A percentile compares a stretch with the other conserved stretches of the same genome.
Conservation (phyloP, 2,888 invertebrate species). For the Plusia festucae region DNA sequence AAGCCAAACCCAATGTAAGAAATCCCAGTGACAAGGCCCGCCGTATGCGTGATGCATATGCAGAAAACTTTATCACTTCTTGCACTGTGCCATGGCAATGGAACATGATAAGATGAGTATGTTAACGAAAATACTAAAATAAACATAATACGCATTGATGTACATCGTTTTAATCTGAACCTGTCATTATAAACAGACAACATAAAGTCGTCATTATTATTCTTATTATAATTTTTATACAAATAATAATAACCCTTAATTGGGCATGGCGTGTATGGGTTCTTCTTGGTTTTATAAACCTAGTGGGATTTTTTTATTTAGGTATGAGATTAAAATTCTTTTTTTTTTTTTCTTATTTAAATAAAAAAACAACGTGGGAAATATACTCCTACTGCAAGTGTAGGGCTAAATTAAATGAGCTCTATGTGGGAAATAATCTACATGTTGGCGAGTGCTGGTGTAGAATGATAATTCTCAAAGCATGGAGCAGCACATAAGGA, state of each 20-base stretch:
- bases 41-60: slow-evolving; percentile 43
- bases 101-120: slow-evolving; percentile 40
- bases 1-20: too few species aligned
- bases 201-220: too few species aligned
- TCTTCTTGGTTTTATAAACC: slow-evolving; percentile 20
- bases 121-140: not conserved
- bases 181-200: too few species aligned
- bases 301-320: slow-evolving; percentile 23
- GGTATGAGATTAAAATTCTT: slow-evolving; percentile 14
- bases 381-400: slow-evolving; percentile 21
- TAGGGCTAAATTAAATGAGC: slow-evolving; percentile 18
- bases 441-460: slow-evolving; percentile 11
- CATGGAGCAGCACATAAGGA: slow-evolving; percentile 32
- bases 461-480: slow-evolving; percentile 33
- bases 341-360: not conserved
- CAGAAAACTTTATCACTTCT: slow-evolving; percentile 47
- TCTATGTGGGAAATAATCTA: slow-evolving; percentile 25
- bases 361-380: slow-evolving; percentile 18
- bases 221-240: too few species aligned
- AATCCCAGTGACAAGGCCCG: slow-evolving; percentile 11
- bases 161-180: too few species aligned
- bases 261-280: slow-evolving; percentile 17
- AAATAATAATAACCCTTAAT: too few species aligned
- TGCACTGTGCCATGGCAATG: slow-evolving; percentile 52
- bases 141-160: too few species aligned